phyloP scores from a whole-genome alignment of 2,888 invertebrate genomes.

The Zelleria hepariella region DNA sequence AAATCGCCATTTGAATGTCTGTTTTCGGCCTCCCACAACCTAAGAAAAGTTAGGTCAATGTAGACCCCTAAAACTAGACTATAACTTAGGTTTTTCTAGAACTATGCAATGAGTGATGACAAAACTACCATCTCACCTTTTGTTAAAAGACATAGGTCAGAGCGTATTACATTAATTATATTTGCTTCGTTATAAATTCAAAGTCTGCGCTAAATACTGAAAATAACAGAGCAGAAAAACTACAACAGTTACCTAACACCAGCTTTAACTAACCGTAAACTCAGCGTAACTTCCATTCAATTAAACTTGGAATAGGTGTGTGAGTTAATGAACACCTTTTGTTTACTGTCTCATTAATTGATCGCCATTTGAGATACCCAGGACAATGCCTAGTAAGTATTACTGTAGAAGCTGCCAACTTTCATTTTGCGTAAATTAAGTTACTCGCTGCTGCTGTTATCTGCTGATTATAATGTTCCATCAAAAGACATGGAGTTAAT shows the following conservation, averaged over 20 bases:
- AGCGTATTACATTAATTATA: background rate
- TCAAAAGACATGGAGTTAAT: no score
- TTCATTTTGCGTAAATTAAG: background rate
- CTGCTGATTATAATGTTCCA: background rate
- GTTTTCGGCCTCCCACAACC: no score
- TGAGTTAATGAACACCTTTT: constrained; percentile 3
- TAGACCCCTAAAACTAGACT: no score
- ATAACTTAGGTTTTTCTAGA: no score
- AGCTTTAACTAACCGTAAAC: background rate
- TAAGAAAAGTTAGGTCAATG: no score
- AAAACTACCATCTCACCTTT: no score
- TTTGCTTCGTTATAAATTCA: background rate
- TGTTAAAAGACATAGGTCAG: no score
- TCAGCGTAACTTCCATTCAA: background rate
- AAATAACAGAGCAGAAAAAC: background rate
- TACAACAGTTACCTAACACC: background rate
- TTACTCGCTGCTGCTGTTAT: background rate
- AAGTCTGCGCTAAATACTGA: background rate
- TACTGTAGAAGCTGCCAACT: background rate
- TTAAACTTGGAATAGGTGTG: background rate
- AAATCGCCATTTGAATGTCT: no score
- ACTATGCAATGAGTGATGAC: no score
- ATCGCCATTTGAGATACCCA: background rate
- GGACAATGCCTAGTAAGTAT: background rate
- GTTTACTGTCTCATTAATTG: background rate